A percentile compares a stretch with the other conserved stretches of the same genome.
These are phyloP conservation scores for Cydia strobilella DNA, from an alignment of 1,140 invertebrate genomes.

Conservation along the genomic window DNA sequence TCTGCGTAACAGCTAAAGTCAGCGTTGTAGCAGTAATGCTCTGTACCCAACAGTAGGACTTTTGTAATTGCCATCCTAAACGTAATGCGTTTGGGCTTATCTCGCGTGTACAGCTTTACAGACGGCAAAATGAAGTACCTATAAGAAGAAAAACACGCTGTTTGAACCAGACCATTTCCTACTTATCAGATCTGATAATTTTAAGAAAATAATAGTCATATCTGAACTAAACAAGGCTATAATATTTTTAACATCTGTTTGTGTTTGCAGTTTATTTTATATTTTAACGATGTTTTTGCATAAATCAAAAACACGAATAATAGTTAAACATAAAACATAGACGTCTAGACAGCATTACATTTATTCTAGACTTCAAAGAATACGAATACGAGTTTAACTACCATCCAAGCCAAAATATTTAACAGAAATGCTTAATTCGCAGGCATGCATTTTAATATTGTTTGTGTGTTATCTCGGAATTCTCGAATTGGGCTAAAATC, in stretches of 20 bases:
- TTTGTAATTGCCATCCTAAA: too few species aligned
- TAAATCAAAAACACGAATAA: neutral
- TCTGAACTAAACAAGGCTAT: too few species aligned
- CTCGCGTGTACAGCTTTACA: too few species aligned
- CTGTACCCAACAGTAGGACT: too few species aligned
- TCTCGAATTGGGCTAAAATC: neutral
- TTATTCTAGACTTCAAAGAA: slow-evolving; percentile 15
- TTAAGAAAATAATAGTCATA: too few species aligned
- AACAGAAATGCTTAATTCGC: neutral
- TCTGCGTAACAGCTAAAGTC: too few species aligned
- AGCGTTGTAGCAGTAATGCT: too few species aligned
- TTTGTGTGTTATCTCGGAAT: neutral
- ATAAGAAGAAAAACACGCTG: too few species aligned
- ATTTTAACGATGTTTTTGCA: neutral
- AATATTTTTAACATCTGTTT: neutral
- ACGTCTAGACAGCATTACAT: neutral
- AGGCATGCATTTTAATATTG: neutral
- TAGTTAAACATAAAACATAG: neutral
- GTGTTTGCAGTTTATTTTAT: neutral
- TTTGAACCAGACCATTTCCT: too few species aligned
- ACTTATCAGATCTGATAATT: too few species aligned
- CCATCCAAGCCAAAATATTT: neutral
- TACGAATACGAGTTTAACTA: neutral
- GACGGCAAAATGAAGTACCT: too few species aligned
- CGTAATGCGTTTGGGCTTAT: too few species aligned